Evolutionary conservation across 2,888 invertebrate genomes (phyloP).

Genomic region (Trissonchulus latispiculum): DNA sequence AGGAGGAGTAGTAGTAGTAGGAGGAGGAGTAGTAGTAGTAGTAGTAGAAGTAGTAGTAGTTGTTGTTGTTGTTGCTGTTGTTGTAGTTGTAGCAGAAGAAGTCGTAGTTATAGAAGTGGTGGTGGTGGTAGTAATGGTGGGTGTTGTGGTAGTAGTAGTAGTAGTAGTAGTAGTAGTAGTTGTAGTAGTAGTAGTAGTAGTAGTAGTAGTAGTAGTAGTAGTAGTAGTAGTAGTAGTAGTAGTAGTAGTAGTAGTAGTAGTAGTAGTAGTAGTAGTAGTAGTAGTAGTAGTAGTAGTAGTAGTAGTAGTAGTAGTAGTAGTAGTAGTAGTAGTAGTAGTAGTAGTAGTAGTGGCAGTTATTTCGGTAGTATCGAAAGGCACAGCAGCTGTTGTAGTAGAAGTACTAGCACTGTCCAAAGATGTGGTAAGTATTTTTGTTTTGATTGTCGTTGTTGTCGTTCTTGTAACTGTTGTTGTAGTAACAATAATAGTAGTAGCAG

Average conservation of each 20-base stretch:
- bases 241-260: conserved; percentile 18
- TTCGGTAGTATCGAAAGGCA: conserved; percentile 5
- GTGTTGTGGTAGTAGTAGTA: too few species aligned
- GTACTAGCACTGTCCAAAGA: background rate
- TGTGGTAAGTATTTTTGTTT: background rate
- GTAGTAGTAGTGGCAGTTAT: conserved; percentile 15
- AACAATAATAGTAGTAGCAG: conserved; percentile 13
- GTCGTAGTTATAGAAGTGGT: too few species aligned
- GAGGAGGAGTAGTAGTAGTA: too few species aligned
- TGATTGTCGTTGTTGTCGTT: background rate
- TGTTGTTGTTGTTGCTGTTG: background rate
- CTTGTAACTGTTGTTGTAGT: conserved; percentile 12
- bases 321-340: conserved; percentile 12
- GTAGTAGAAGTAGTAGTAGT: too few species aligned
- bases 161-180: conserved; percentile 18
- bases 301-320: conserved; percentile 23
- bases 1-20: too few species aligned
- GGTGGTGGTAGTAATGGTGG: too few species aligned
- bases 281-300: conserved; percentile 23
- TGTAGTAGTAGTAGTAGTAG: conserved; percentile 17
- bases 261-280: too few species aligned
- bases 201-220: conserved; percentile 18
- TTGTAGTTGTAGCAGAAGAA: too few species aligned
- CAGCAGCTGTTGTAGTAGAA: conserved; percentile 16
- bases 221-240: conserved; percentile 18